Evolutionary conservation across 2,888 invertebrate species (phyloP).

Genomic region (Lacanobia wlatinum): DNA sequence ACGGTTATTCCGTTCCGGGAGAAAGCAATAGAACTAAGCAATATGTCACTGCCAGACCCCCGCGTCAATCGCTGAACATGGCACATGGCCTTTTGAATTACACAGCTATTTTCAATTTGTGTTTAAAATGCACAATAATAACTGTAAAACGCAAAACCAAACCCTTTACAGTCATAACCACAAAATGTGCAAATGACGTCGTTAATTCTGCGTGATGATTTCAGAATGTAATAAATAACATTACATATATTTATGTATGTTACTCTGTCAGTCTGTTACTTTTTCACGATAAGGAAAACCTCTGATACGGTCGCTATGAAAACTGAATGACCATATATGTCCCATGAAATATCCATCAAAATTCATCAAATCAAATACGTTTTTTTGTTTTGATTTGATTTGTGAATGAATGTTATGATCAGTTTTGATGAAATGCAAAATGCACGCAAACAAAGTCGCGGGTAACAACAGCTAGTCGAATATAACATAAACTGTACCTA

Average conservation of each 20-base stretch:
- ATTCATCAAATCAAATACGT: no score
- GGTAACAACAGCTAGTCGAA: neutral
- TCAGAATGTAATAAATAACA: no score
- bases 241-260: neutral
- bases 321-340: no score
- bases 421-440: no score
- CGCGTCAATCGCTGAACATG: neutral
- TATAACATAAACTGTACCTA: neutral
- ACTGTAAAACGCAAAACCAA: no score
- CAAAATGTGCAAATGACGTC: neutral
- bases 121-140: neutral
- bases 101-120: neutral
- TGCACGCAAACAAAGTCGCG: neutral
- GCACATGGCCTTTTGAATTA: neutral
- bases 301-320: no score
- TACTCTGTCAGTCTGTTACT: neutral
- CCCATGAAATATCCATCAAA: no score
- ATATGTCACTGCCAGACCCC: neutral
- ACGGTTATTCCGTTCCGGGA: neutral
- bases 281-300: neutral
- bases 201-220: neutral
- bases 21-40: slow-evolving; percentile 7
- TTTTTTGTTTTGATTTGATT: no score
- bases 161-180: neutral
- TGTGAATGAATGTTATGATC: no score